These are phyloP conservation scores for Venturia canescens DNA, from an alignment of 1,140 invertebrate genomes.

Conservation along the genomic window DNA sequence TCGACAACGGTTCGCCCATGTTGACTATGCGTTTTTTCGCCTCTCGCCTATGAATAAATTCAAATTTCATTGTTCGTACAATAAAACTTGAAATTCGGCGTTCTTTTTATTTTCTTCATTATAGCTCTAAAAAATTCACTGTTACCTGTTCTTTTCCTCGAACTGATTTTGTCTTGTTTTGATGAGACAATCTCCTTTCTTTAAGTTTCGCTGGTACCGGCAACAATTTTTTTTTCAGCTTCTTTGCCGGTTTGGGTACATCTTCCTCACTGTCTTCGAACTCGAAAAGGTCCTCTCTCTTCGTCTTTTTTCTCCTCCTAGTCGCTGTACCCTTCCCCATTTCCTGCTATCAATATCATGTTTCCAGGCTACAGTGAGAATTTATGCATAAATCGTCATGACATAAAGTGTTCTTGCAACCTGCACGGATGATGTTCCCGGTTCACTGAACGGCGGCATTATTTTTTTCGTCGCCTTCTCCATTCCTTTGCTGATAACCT, in stretches of 20 bases:
- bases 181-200: not conserved
- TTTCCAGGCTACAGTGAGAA: not conserved
- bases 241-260: not conserved
- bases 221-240: not conserved
- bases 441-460: conserved; percentile 14
- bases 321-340: not conserved
- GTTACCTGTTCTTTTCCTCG: not conserved
- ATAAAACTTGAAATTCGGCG: not conserved
- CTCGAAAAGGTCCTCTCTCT: conserved; percentile 14
- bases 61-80: not conserved
- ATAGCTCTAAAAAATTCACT: not conserved
- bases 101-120: not conserved
- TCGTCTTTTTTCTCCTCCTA: not conserved
- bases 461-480: not conserved
- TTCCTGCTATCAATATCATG: not conserved
- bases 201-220: not conserved
- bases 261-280: not conserved
- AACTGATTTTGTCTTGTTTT: conserved; percentile 3
- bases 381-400: conserved; percentile 8
- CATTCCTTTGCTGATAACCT: conserved; percentile 11
- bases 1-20: not conserved
- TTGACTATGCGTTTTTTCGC: not conserved
- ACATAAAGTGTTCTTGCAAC: conserved; percentile 1
- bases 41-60: conserved; percentile 2
- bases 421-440: conserved; percentile 13